A percentile compares a stretch with the other conserved stretches of the same genome.
Conservation (phyloP, 2,888 invertebrate species). For the Heliconius ethilla region DNA sequence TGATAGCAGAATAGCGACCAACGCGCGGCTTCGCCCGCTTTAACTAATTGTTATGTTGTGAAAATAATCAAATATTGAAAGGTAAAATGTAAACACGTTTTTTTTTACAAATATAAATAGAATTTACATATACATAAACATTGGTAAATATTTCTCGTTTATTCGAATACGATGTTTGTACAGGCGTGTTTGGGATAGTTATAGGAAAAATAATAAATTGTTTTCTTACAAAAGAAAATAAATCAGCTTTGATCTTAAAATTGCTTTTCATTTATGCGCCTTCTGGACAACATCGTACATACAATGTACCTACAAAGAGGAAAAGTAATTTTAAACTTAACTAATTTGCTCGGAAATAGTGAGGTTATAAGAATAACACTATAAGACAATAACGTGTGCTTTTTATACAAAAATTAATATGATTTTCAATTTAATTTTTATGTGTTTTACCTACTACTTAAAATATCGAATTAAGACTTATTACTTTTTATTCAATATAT, state of each 20-base stretch:
- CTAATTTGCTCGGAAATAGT: slow-evolving; percentile 1
- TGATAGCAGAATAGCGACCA: too few species aligned
- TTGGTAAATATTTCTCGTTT: slow-evolving; percentile 5
- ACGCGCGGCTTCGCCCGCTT: too few species aligned
- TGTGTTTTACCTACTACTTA: background rate
- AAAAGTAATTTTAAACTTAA: slow-evolving; percentile 21
- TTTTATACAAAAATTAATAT: background rate
- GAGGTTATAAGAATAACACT: background rate
- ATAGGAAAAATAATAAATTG: slow-evolving; percentile 18
- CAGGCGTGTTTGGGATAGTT: slow-evolving; percentile 4
- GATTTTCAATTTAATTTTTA: background rate
- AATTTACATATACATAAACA: background rate
- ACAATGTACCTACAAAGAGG: slow-evolving; percentile 4
- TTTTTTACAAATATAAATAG: background rate
- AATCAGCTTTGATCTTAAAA: slow-evolving; percentile 4
- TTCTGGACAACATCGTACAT: slow-evolving; percentile 13
- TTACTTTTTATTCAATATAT: too few species aligned
- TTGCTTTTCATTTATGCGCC: background rate
- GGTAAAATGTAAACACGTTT: background rate
- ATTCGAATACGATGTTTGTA: background rate
- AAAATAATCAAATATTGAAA: too few species aligned
- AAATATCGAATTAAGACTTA: background rate
- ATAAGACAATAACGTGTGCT: background rate
- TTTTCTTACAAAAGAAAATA: slow-evolving; percentile 13
- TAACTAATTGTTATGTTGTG: too few species aligned